phyloP scores from a whole-genome alignment of 2,888 invertebrate genomes.

The Lordiphosa andalusiaca region DNA sequence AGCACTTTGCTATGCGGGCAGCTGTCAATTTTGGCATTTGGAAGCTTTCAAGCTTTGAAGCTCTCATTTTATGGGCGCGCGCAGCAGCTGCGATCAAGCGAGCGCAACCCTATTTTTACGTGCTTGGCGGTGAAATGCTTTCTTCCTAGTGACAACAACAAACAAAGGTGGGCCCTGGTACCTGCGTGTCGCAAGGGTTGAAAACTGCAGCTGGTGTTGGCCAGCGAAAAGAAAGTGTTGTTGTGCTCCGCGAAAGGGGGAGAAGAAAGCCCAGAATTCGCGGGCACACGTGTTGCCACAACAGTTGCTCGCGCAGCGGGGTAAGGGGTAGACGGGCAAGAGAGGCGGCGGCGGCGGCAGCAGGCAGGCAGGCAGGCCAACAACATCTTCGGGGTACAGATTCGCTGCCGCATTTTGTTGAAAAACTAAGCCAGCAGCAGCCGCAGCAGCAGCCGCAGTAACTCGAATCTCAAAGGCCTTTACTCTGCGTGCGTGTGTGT shows the following conservation, averaged over 20 bases:
- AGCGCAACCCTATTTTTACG: background rate
- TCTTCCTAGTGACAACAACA: constrained; percentile 44
- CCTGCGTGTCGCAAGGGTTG: constrained; percentile 30
- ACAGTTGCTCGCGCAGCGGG: background rate
- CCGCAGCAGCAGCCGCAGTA: constrained; percentile 33
- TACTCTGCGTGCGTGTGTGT: constrained; percentile 19
- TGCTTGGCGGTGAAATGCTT: constrained; percentile 49
- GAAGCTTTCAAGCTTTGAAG: too few relatives aligned
- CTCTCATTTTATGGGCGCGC: too few relatives aligned
- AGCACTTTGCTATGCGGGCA: too few relatives aligned
- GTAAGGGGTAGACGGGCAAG: too few relatives aligned
- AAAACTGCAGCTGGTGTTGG: constrained; percentile 31
- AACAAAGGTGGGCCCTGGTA: constrained; percentile 33
- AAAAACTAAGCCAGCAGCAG: constrained; percentile 69
- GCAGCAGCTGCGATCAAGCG: too few relatives aligned
- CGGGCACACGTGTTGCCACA: constrained; percentile 11
- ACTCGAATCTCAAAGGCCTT: constrained; percentile 54
- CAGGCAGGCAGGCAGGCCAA: background rate
- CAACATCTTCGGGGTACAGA: constrained; percentile 5
- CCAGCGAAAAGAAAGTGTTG: constrained; percentile 30
- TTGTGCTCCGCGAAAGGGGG: background rate
- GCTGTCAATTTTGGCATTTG: too few relatives aligned
- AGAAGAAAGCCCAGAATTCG: constrained; percentile 24
- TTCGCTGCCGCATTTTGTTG: constrained; percentile 36
- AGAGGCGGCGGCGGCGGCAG: background rate